Base-by-base conservation (phyloP, 2,888 invertebrate genomes). In the Cheilosia impressa region DNA sequence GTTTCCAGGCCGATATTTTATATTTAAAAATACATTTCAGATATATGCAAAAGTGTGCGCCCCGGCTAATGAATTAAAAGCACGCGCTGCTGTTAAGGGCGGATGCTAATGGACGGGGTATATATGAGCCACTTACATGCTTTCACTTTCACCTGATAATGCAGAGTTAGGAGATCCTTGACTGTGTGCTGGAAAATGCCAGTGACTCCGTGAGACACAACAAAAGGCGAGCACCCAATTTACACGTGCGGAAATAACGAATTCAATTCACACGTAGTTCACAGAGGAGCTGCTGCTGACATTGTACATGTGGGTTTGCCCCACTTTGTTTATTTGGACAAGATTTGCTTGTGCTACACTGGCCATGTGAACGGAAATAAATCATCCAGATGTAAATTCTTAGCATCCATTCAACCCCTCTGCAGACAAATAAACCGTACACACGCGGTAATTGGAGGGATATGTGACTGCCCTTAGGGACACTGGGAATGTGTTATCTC, bases 251-350 rank as follows among this genome's bases (percentile, higher is more conserved):
- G 15, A 41, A 17, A 22, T 4, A 24, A 43, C 17, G 17, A 24
- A 6, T 15, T 22, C 10, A 10, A 24, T 24, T 24, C 31, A 62
- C 24, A 47, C 31, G 9, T 13, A 34, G 17, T 50, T 5, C 2
- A 10, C 6, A 45, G 2, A 9, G 9, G 9, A 31, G 31, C 31
- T 2, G 7, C 47, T 47, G 43, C n/a, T 19, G 17, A 50, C 6
- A 62, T 4, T 62, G 15, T 15, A 24, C 60, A 62, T 10, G 17
- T 62, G 43, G 24, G 27, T 15, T 58, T 38, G 15, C 43, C 27
- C 6, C 4, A 52, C 22, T 63, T 50, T 50, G 27, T 50, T 50
- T 63, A 34, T 50, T 50, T 63, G 15, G 7, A 63, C 7, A 63
- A 10, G 13, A 31, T 63, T 63, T 19, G 52, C 31, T 10, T 31